Evolutionary conservation across 2,888 invertebrate species (phyloP).

Genomic region (Orthonychiurus folsomi): DNA sequence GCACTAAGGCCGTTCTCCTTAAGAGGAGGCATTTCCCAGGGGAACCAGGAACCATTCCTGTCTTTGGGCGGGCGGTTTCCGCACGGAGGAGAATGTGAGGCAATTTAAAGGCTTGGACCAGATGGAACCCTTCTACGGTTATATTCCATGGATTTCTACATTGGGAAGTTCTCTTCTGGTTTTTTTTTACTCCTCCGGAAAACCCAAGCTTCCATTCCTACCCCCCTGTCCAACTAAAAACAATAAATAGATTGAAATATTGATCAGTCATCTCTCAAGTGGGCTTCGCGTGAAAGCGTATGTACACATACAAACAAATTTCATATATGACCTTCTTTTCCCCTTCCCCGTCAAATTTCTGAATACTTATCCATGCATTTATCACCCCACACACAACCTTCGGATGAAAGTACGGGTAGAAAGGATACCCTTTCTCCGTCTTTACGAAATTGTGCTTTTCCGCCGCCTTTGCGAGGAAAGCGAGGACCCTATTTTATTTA

Average conservation of each 20-base stretch:
- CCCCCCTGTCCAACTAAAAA: constrained; percentile 19
- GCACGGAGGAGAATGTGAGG: constrained; percentile 18
- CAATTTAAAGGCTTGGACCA: constrained; percentile 17
- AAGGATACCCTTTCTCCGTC: neutral
- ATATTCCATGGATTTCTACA: no score
- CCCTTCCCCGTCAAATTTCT: constrained; percentile 14
- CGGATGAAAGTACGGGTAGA: constrained; percentile 2
- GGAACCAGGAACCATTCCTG: constrained; percentile 12
- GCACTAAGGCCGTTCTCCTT: constrained; percentile 8
- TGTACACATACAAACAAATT: neutral
- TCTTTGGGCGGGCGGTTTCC: constrained; percentile 10
- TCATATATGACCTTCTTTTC: neutral
- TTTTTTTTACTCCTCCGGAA: no score
- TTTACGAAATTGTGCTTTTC: no score
- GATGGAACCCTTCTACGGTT: constrained; percentile 10
- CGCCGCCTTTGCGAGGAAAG: no score
- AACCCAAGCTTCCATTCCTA: no score
- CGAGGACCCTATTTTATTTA: no score
- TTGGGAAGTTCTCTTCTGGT: no score
- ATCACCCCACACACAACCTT: neutral
- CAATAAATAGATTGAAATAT: constrained; percentile 29
- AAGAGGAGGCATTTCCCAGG: constrained; percentile 15
- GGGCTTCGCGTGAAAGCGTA: constrained; percentile 2
- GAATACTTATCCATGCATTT: constrained; percentile 16
- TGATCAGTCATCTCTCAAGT: constrained; percentile 24